Evolutionary conservation across 2,113 vertebrate genomes (phyloP).

Genomic region (Sylvilagus bachmani): DNA sequence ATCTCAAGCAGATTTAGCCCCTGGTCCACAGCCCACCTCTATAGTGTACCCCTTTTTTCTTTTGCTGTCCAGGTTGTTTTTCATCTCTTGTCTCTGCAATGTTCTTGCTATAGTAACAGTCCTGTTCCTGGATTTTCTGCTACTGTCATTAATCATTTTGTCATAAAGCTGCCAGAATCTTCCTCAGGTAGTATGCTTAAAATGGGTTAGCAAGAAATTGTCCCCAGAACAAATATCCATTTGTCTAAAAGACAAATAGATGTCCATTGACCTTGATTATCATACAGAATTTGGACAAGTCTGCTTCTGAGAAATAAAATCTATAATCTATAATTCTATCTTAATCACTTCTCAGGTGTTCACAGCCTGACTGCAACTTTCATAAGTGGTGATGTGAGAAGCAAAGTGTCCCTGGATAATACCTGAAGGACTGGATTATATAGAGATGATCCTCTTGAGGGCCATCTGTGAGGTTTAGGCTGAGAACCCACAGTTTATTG

Average conservation of each 20-base stretch:
- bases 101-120: background rate
- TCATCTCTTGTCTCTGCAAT: background rate
- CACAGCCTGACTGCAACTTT: background rate
- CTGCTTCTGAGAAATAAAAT: background rate
- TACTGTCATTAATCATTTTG: background rate
- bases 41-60: background rate
- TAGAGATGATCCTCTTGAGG: background rate
- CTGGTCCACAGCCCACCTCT: too few relatives aligned
- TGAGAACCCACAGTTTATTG: background rate
- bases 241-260: background rate
- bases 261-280: background rate
- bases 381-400: background rate
- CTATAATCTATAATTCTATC: background rate
- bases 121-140: background rate
- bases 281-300: background rate
- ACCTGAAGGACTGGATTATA: background rate
- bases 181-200: background rate
- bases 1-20: too few relatives aligned
- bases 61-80: background rate
- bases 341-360: background rate
- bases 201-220: constrained; percentile 5
- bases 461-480: background rate
- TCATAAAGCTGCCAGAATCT: background rate
- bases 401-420: background rate
- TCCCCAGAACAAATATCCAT: background rate